A percentile compares a stretch with the other conserved stretches of the same genome.
phyloP scores from a whole-genome alignment of 2,888 invertebrate genomes.

The Calameuta idolon region DNA sequence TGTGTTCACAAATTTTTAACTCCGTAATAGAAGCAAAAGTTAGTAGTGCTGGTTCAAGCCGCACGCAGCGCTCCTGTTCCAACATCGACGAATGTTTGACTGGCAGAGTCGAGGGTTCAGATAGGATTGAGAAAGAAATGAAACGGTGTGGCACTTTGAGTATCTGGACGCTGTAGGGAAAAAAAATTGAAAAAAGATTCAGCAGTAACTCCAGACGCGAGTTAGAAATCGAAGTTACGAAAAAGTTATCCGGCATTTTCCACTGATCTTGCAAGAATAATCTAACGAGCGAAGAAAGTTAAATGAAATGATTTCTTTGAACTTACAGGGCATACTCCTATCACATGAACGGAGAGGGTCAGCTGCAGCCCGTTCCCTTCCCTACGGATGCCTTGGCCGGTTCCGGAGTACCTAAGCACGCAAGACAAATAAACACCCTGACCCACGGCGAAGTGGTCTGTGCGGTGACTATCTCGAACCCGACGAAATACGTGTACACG shows the following conservation, averaged over 20 bases:
- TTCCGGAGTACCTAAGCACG: slow-evolving; percentile 93
- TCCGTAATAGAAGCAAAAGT: not conserved
- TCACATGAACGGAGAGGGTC: slow-evolving; percentile 90
- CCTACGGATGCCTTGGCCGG: slow-evolving; percentile 93
- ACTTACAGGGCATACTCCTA: slow-evolving; percentile 88
- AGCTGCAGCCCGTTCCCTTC: slow-evolving; percentile 92
- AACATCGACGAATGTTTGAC: not conserved
- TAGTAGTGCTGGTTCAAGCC: not conserved
- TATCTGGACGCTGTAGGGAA: not conserved
- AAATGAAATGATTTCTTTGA: slow-evolving; percentile 24
- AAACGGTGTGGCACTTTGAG: not conserved
- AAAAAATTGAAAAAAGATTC: not conserved
- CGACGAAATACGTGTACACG: slow-evolving; percentile 94
- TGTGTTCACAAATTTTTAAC: not conserved
- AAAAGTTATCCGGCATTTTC: not conserved
- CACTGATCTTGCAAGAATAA: not conserved
- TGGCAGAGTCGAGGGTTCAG: not conserved
- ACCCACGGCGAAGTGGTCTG: slow-evolving; percentile 98
- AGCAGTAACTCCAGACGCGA: not conserved
- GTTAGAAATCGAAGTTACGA: too few relatives aligned
- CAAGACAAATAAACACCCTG: slow-evolving; percentile 88
- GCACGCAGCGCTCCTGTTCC: not conserved
- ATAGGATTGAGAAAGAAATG: not conserved
- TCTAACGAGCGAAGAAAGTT: not conserved
- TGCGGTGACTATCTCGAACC: slow-evolving; percentile 92